phyloP scores from a whole-genome alignment of 92 coral and sea anemone species.

The Umimayanthus kanabou region DNA sequence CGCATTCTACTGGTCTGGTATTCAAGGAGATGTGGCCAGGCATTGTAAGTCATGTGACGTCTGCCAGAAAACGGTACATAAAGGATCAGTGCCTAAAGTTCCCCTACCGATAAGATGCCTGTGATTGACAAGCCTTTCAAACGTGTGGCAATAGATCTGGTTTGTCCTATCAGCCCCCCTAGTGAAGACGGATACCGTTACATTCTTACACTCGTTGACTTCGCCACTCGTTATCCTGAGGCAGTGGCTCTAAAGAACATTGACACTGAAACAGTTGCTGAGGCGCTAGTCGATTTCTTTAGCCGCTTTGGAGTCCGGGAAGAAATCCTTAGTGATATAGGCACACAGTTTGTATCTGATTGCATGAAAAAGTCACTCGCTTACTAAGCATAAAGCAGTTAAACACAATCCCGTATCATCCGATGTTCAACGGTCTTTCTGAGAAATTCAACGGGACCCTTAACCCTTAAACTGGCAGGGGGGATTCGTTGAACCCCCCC shows the following conservation, averaged over 20 bases:
- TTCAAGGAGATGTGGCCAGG: too few relatives aligned
- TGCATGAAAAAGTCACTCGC: slow-evolving; percentile 52
- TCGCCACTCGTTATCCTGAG: slow-evolving; percentile 36
- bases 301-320: slow-evolving; percentile 40
- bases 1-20: too few relatives aligned
- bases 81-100: slow-evolving; percentile 59
- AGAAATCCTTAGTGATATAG: slow-evolving; percentile 60
- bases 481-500: too few relatives aligned
- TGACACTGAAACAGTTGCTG: slow-evolving; percentile 43
- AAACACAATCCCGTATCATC: slow-evolving; percentile 52
- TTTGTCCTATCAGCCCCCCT: slow-evolving; percentile 40
- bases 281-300: slow-evolving; percentile 41
- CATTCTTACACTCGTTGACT: slow-evolving; percentile 31
- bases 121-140: slow-evolving; percentile 68
- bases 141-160: slow-evolving; percentile 49
- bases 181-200: slow-evolving; percentile 33
- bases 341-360: slow-evolving; percentile 55
- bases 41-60: too few relatives aligned
- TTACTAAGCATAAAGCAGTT: slow-evolving; percentile 49
- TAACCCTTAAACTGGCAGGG: too few relatives aligned
- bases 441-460: slow-evolving; percentile 58
- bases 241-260: slow-evolving; percentile 31
- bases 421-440: slow-evolving; percentile 50
- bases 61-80: too few relatives aligned
- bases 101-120: slow-evolving; percentile 70